Evolutionary conservation across 2,797 vertebrate species (phyloP).

Genomic region (Spinus pinus): DNA sequence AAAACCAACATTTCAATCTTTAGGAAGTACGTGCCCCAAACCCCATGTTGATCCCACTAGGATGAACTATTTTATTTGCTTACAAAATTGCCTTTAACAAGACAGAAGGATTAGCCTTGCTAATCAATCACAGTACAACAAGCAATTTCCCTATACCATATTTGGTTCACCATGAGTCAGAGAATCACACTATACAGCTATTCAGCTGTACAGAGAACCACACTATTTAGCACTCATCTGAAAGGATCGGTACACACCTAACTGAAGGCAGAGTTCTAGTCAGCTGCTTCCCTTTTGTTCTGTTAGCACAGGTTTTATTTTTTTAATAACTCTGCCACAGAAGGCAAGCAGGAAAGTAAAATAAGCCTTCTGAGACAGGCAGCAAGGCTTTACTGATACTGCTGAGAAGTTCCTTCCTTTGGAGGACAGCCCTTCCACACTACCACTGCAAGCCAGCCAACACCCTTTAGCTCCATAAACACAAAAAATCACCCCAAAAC

Average conservation of each 20-base stretch:
- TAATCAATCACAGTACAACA: background rate
- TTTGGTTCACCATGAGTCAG: background rate
- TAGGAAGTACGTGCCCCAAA: background rate
- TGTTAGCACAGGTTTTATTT: background rate
- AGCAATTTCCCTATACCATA: background rate
- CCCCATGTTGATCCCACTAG: background rate
- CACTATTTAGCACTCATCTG: background rate
- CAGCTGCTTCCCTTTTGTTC: background rate
- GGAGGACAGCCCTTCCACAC: background rate
- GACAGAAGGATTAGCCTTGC: background rate
- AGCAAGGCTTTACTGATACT: background rate
- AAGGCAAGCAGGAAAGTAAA: background rate
- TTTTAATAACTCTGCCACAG: background rate
- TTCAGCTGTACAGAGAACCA: too few species aligned
- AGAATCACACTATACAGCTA: background rate
- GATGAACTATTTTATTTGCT: background rate
- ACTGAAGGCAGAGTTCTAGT: background rate
- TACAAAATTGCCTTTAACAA: fast-evolving
- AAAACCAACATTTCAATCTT: background rate
- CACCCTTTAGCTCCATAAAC: background rate
- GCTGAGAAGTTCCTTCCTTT: background rate
- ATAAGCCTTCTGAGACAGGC: background rate
- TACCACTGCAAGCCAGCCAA: background rate
- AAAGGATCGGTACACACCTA: background rate
- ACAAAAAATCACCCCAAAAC: background rate